Base-by-base conservation (phyloP, 2,113 vertebrate species). In the Eupsittula cactorum region DNA sequence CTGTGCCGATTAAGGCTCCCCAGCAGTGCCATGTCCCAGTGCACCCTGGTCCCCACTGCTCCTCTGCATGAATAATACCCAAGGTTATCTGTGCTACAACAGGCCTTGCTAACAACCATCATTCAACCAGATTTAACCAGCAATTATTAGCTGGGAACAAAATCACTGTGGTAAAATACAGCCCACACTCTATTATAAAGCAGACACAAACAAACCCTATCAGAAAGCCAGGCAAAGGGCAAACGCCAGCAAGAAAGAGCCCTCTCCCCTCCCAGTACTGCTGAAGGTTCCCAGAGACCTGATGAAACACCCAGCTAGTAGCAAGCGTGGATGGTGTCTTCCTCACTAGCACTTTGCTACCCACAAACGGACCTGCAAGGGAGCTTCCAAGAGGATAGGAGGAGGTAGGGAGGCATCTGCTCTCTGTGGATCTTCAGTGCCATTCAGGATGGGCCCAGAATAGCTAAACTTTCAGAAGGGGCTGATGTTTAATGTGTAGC, bases 51-150 rank as follows among this genome's bases (percentile, higher is more conserved):
- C 68, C 68, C 88, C 55, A 52, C 71, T 44, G 86, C 77, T 91
- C 83, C 73, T 75, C 83, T 46, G 74, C 16, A 2, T 12, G 11
- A 82, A 77, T 60, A 88, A 84, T 39, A 31, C 49, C 78, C 19
- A n/a, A 50, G 85, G 89, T 91, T 93, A 92, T 89, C 96, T 92
- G 31, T 92, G 93, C 94, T 76, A 83, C 60, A 31, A 47, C 73
- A 71, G 55, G 55, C 83, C 94, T 86, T 82, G 95, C 92, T 93
- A 91, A 88, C 86, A 90, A 55, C 92, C 88, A 78, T 75, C 25
- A 93, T 93, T 95, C 49, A 70, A 93, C 86, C 91, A 95, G 95
- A 87, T 95, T 92, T 89, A 96, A 92, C 95, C 89, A 95, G 86
- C 88, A 95, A 92, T 97, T 95, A 95, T 83, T 25, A 92, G 95